Conservation (phyloP, 2,888 invertebrate genomes). For the Rhopalosiphum nymphaeae region DNA sequence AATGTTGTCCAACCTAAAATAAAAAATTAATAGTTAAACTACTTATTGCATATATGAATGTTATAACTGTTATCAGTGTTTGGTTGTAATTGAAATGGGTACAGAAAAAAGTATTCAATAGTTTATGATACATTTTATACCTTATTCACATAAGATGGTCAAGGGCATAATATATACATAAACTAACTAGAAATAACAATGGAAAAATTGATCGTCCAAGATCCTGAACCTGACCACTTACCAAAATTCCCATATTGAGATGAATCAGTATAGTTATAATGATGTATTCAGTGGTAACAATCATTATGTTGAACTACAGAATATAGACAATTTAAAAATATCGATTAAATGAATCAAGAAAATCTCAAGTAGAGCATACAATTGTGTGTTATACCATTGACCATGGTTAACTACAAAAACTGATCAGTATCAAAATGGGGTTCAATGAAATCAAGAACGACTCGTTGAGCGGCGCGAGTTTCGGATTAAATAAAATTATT, state of each 20-base stretch:
- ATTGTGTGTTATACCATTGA: neutral
- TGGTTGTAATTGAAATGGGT: neutral
- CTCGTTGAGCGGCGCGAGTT: neutral
- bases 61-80: neutral
- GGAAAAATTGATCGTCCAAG: neutral
- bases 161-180: neutral
- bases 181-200: neutral
- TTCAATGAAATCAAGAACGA: neutral
- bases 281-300: neutral
- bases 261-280: neutral
- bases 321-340: neutral
- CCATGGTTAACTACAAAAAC: neutral
- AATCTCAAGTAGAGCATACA: neutral
- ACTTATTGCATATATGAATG: neutral
- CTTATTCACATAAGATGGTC: neutral
- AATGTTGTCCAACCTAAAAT: no score
- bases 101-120: neutral
- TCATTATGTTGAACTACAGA: neutral
- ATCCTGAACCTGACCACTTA: neutral
- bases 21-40: no score
- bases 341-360: neutral
- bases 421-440: neutral
- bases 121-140: neutral
- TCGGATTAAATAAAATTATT: neutral
- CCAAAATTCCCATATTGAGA: neutral